Conservation (phyloP, 1,140 invertebrate species). For the Drosophila azteca region DNA sequence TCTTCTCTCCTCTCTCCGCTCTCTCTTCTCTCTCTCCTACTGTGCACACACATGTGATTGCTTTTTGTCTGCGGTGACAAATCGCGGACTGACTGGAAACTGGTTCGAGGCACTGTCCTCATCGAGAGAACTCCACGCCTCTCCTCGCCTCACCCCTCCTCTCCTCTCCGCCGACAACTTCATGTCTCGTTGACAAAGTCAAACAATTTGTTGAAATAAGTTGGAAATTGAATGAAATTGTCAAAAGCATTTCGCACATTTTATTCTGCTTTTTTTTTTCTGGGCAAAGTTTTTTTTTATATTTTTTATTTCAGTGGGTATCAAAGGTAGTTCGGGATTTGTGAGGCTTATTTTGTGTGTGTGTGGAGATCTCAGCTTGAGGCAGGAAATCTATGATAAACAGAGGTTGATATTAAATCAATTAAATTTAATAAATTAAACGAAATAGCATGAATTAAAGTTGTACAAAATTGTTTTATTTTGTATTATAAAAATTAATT, state of each 20-base stretch:
- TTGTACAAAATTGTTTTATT: no score
- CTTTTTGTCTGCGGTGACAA: conserved; percentile 71
- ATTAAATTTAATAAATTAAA: no score
- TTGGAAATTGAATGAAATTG: conserved; percentile 82
- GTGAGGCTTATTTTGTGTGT: not conserved
- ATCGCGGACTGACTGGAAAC: conserved; percentile 52
- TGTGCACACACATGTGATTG: conserved; percentile 72
- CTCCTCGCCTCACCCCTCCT: not conserved
- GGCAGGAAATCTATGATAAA: no score
- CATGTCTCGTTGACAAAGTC: conserved; percentile 70
- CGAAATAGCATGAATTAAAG: no score
- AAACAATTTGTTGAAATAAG: conserved; percentile 82
- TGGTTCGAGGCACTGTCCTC: conserved; percentile 23
- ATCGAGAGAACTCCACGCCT: no score
- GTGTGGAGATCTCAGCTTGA: no score
- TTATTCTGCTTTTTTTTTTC: conserved; percentile 46
- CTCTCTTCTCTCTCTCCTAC: conserved; percentile 11
- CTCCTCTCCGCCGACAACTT: conserved; percentile 11
- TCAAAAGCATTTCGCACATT: conserved; percentile 82
- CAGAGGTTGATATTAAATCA: no score
- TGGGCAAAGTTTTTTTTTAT: conserved; percentile 43
- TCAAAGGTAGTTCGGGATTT: conserved; percentile 9
- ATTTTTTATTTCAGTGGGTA: conserved; percentile 27
- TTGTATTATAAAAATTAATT: no score
- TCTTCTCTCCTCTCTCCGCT: conserved; percentile 1